A percentile compares a stretch with the other conserved stretches of the same genome.
Evolutionary conservation across 2,113 vertebrate species (phyloP).

Genomic region (Hiodon tergisus): DNA sequence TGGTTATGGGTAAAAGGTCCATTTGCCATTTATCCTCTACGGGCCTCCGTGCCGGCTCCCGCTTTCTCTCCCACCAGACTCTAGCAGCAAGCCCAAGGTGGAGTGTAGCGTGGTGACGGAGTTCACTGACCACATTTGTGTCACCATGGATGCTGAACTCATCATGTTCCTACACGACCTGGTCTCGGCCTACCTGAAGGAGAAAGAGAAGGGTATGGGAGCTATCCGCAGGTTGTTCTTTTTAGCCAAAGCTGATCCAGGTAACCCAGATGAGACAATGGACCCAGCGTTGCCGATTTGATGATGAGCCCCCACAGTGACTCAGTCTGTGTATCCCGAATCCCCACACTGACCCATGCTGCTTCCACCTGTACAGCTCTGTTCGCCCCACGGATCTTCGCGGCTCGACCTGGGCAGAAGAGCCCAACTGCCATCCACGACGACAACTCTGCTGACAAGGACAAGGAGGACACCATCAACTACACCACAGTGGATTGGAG

Average conservation of each 20-base stretch:
- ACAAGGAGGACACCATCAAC: constrained; percentile 77
- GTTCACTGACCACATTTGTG: constrained; percentile 98
- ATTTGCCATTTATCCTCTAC: no score
- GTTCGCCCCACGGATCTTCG: constrained; percentile 82
- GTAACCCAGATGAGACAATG: no score
- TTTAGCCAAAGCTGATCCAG: no score
- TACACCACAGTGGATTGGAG: constrained; percentile 96
- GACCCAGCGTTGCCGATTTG: no score
- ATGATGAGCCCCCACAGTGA: no score
- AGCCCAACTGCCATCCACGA: constrained; percentile 79
- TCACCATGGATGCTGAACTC: constrained; percentile 98
- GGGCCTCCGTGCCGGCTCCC: no score
- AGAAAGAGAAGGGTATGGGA: constrained; percentile 92
- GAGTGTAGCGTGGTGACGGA: constrained; percentile 98
- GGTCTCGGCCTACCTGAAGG: constrained; percentile 96
- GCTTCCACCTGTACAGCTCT: constrained; percentile 64
- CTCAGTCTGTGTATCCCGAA: no score
- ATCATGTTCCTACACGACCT: constrained; percentile 98
- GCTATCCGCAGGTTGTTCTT: no score
- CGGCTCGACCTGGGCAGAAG: constrained; percentile 84
- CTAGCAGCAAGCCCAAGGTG: constrained; percentile 86
- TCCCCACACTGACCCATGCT: not conserved
- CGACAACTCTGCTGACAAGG: constrained; percentile 57
- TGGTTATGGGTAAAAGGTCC: no score
- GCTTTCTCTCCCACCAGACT: constrained; percentile 58